Evolutionary conservation across 2,888 invertebrate species (phyloP), one percentile per base, ranked within the genome.

Genomic region (Bugulina stolonifera): DNA sequence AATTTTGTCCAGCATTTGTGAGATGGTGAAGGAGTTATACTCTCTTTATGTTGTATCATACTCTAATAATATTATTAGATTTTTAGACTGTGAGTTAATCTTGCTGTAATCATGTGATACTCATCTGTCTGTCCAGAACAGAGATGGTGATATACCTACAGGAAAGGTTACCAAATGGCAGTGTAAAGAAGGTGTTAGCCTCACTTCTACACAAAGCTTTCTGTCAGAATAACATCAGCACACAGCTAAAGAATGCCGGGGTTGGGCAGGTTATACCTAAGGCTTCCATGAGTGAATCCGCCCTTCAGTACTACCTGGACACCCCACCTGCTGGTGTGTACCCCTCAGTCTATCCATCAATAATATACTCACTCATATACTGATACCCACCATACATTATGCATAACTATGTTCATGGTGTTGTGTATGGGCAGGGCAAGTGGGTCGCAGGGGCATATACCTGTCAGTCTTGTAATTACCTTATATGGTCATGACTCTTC

Each of bases 241-340:
- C 88, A 76, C 79, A 80, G 71, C 88, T 94, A 52, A 91, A 91
- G 0, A 43, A 35, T 23, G 70, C 52, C 5, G 70, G 70, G 2
- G 90, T 93, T 52, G 87, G 87, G 54, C 88, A 89, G 77, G 88
- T 92, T 29, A 89, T 74, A 87, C 94, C 22, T 88, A 91, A 81
- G 89, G 78, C 91, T 35, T 88, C 90, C 58, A 90, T 94, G 64
- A 89, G 91, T n/a, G 75, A 79, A 5, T 83, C 84, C 25, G 81
- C 83, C 72, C 77, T 85, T 23, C 91, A 92, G 76, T 91, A 93
- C 78, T 98, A 97, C 85, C 86, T 96, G 73, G 92, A 93, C 78
- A 91, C 89, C 77, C 91, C 96, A n/a, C 97, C 96, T 14, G 77
- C 81, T 76, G 85, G 85, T 81, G 73, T 73, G 73, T 74, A 73